Base-by-base conservation (phyloP, 2,797 vertebrate species). In the Hydrocynus forskahlii region DNA sequence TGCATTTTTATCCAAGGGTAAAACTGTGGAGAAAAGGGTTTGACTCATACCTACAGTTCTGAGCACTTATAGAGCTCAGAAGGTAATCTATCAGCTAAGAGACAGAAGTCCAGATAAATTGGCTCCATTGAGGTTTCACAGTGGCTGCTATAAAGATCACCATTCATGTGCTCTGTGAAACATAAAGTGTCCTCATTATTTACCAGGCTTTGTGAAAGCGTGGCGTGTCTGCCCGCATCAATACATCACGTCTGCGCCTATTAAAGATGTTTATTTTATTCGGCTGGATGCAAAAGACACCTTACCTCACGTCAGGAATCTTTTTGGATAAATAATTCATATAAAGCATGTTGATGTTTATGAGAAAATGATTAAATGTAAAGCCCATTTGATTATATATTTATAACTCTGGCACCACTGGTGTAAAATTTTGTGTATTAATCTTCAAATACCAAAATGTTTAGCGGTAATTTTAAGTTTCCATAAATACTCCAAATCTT, bases 101-200 rank as follows among this genome's bases (percentile, higher is more conserved):
- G 69, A 72, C 45, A 73, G 78, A n/a, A 52, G 70, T 43, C 59
- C 29, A 64, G 68, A 64, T 62, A 72, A 79, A 79, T 64, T 79
- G 78, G 78, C 59, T 64, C 48, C 57, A 73, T 13, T 73, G 59
- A 54, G 43, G 45, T 79, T 52, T 73, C 45, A 63, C 45, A 73
- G 19, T 63, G 59, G 29, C 57, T 72, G 25, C n/a, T 70, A 71
- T 64, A 73, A 17, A 79, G 62, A 48, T 64, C 29, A 63, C 62
- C 14, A 68, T 70, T 52, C 43, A 70, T 70, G 21, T 52, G 68
- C 68, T 70, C 68, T 50, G 68, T 13, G 14, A 70, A 52, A 50
- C 14, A 70, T 70, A 52, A 70, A 70, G 45, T 23, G 12, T 16
- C 10, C 43, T 70, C 45, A 70, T 70, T 70, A 70, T 70, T 48